phyloP scores from a whole-genome alignment of 2,113 vertebrate species.

The Dromaius novaehollandiae region DNA sequence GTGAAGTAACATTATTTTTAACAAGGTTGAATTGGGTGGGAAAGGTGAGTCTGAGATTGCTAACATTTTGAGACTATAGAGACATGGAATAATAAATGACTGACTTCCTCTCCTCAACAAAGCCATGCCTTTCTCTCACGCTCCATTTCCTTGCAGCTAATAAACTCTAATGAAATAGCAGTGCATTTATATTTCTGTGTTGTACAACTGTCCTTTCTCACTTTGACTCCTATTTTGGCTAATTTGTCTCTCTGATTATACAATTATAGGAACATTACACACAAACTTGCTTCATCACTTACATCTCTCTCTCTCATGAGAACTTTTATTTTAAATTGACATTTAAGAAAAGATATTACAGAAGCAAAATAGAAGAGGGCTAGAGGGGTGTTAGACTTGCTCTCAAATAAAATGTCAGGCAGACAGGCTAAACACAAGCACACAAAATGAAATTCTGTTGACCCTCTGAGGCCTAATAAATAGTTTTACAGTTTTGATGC shows the following conservation, averaged over 20 bases:
- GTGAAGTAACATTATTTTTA: not conserved
- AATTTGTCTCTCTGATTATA: conserved; percentile 33
- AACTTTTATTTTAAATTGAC: not conserved
- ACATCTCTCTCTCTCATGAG: not conserved
- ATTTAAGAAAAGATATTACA: not conserved
- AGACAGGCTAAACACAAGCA: not conserved
- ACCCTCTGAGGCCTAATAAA: not conserved
- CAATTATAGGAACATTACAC: not conserved
- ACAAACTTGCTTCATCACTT: not conserved
- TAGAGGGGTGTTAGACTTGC: not conserved
- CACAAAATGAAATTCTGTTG: not conserved
- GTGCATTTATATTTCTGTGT: not conserved
- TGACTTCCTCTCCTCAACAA: conserved; percentile 44
- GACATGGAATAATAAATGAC: conserved; percentile 31
- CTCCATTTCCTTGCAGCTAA: conserved; percentile 53
- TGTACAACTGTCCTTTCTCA: conserved; percentile 47
- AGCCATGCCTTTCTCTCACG: conserved; percentile 33
- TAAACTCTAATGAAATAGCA: conserved; percentile 48
- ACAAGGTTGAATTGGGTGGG: not conserved
- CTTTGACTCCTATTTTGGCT: not conserved
- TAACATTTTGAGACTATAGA: not conserved
- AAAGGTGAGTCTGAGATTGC: conserved; percentile 4
- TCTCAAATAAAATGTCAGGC: conserved; percentile 27
- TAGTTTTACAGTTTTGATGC: not conserved
- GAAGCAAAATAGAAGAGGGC: not conserved